These are phyloP conservation scores for Macrosiphum euphorbiae DNA, from an alignment of 2,888 invertebrate species.

Conservation along the genomic window DNA sequence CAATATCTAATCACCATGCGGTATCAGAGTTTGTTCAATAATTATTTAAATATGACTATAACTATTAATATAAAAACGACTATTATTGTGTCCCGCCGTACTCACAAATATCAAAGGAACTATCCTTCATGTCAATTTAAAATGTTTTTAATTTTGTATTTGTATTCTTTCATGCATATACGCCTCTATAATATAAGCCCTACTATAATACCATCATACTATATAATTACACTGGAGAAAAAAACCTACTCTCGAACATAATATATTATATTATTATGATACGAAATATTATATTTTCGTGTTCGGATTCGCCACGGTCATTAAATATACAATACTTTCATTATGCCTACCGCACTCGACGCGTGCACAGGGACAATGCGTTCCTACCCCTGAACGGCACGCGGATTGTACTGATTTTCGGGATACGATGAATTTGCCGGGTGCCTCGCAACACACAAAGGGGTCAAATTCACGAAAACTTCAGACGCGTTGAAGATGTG, in stretches of 20 bases:
- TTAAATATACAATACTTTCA: conserved; percentile 33
- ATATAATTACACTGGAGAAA: neutral
- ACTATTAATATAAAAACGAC: too few species aligned
- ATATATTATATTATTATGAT: neutral
- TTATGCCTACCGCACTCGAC: neutral
- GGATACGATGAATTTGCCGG: conserved; percentile 1
- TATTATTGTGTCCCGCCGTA: neutral
- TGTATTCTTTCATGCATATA: neutral
- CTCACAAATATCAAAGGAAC: neutral
- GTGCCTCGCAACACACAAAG: conserved; percentile 36
- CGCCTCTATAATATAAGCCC: neutral
- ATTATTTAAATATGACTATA: too few species aligned
- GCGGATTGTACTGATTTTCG: neutral
- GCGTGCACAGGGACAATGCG: neutral
- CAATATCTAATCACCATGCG: too few species aligned
- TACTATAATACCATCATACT: neutral
- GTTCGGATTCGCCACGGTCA: conserved; percentile 15
- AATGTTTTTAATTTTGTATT: neutral
- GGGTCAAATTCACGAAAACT: conserved; percentile 53
- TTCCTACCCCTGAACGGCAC: neutral
- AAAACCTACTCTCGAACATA: neutral
- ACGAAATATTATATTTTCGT: neutral
- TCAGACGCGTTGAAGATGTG: conserved; percentile 51
- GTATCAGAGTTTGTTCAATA: too few species aligned
- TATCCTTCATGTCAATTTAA: neutral